phyloP scores from a whole-genome alignment of 64 coral and sea anemone genomes.

The Montipora foliosa region DNA sequence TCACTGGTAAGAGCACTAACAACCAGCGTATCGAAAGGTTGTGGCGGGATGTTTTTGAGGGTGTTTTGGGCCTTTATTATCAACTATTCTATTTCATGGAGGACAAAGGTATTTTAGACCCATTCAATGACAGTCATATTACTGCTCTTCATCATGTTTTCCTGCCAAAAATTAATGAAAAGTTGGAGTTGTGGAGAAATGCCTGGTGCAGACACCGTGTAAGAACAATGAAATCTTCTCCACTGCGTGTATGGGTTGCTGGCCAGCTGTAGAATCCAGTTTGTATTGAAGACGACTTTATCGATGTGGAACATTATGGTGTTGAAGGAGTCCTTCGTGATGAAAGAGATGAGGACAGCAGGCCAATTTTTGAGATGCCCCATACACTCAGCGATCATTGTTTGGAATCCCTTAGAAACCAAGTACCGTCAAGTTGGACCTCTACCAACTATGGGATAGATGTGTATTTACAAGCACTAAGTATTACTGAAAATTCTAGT shows the following conservation, averaged over 20 bases:
- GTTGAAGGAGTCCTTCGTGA: not conserved
- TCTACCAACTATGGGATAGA: slow-evolving; percentile 17
- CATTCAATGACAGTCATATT: not conserved
- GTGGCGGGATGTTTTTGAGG: slow-evolving; percentile 49
- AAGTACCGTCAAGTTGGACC: slow-evolving; percentile 3
- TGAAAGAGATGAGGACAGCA: not conserved
- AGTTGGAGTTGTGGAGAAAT: not conserved
- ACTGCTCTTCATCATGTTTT: not conserved
- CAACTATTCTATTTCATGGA: not conserved
- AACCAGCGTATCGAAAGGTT: slow-evolving; percentile 51
- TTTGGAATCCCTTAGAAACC: not conserved
- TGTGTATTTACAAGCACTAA: not conserved
- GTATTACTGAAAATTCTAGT: slow-evolving; percentile 32
- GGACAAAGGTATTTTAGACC: not conserved
- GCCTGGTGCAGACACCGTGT: not conserved
- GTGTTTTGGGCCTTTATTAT: not conserved
- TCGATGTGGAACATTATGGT: not conserved
- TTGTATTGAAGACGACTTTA: not conserved
- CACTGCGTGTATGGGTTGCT: not conserved
- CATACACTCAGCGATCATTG: slow-evolving; percentile 28
- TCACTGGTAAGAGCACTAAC: slow-evolving; percentile 28
- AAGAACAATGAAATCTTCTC: not conserved
- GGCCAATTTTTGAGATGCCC: slow-evolving; percentile 4
- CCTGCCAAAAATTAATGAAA: not conserved
- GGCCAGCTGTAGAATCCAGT: not conserved